These are phyloP conservation scores for Limonius californicus DNA, from an alignment of 1,140 invertebrate species.

Conservation along the genomic window DNA sequence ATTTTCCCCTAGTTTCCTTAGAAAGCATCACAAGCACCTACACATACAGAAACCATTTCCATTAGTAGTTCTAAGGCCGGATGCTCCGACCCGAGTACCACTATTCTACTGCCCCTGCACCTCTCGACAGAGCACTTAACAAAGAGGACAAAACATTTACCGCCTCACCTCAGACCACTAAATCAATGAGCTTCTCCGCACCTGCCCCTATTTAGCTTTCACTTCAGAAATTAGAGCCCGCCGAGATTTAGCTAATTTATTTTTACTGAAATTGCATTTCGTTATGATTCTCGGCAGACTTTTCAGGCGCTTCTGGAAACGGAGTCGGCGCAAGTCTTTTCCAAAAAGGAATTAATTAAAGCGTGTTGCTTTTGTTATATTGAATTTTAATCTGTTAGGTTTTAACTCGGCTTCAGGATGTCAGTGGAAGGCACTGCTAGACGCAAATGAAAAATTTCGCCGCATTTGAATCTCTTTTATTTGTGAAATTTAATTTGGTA, in stretches of 20 bases:
- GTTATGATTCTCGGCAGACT: background rate
- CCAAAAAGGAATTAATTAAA: background rate
- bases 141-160: conserved; percentile 15
- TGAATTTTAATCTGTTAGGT: no score
- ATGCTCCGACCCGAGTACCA: background rate
- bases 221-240: background rate
- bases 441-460: no score
- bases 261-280: background rate
- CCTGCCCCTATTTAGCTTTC: background rate
- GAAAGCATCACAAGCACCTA: background rate
- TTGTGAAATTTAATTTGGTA: no score
- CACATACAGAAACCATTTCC: background rate
- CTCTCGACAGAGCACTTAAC: conserved; percentile 8
- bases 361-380: background rate
- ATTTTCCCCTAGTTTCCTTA: background rate
- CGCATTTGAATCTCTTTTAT: no score
- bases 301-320: background rate
- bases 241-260: background rate
- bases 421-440: no score
- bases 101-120: background rate
- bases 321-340: background rate
- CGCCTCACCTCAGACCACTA: conserved; percentile 6
- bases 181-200: conserved; percentile 4
- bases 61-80: conserved; percentile 3
- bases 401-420: no score